phyloP scores from a whole-genome alignment of 2,888 invertebrate species.

The Saturnia pavonia region DNA sequence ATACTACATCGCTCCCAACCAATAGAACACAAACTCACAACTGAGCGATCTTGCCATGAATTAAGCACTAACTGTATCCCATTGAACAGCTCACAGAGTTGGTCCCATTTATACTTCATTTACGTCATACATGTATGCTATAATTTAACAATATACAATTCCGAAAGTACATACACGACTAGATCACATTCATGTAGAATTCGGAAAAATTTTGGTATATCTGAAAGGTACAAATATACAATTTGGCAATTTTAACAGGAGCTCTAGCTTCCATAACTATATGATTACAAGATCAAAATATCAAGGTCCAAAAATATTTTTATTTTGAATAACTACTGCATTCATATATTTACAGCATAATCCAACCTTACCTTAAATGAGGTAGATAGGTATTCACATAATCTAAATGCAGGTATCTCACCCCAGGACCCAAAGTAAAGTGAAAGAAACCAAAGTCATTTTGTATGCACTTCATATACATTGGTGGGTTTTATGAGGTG shows the following conservation, averaged over 20 bases:
- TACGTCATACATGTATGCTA: constrained; percentile 70
- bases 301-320: constrained; percentile 54
- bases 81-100: constrained; percentile 72
- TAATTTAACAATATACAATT: constrained; percentile 77
- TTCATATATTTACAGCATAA: constrained; percentile 74
- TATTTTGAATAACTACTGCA: constrained; percentile 59
- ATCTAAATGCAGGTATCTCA: constrained; percentile 70
- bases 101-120: constrained; percentile 76
- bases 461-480: constrained; percentile 3
- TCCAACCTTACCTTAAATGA: constrained; percentile 75
- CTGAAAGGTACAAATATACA: constrained; percentile 72
- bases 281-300: constrained; percentile 47
- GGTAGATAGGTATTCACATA: constrained; percentile 72
- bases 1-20: constrained; percentile 31
- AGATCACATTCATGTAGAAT: constrained; percentile 81
- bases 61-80: constrained; percentile 53
- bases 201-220: constrained; percentile 81
- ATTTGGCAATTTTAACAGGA: constrained; percentile 71
- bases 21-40: constrained; percentile 35
- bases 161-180: constrained; percentile 82
- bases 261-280: constrained; percentile 51
- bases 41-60: constrained; percentile 38
- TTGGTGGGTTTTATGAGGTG: constrained; percentile 27
- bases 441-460: not conserved
- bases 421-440: constrained; percentile 30